These are phyloP conservation scores for Cyrtonyx montezumae DNA, from an alignment of 2,113 vertebrate genomes.

Conservation along the genomic window DNA sequence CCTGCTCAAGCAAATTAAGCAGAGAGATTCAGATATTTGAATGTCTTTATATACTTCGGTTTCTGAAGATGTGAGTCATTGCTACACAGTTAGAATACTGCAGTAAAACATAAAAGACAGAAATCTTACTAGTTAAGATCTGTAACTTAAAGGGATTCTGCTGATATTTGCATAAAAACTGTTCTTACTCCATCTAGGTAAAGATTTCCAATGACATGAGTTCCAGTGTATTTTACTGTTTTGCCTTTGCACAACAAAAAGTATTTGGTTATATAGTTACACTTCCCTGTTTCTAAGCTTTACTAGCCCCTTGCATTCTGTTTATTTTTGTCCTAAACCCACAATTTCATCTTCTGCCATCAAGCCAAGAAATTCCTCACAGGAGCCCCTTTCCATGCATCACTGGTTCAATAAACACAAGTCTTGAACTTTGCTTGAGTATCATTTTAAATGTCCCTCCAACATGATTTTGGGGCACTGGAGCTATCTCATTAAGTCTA, in stretches of 20 bases:
- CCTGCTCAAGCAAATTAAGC: neutral
- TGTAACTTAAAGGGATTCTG: neutral
- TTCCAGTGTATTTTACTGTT: neutral
- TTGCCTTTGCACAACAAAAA: neutral
- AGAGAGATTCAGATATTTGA: neutral
- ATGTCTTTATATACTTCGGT: neutral
- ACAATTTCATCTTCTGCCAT: neutral
- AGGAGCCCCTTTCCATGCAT: neutral
- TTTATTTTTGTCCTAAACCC: neutral
- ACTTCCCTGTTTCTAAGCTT: neutral
- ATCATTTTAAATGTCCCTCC: neutral
- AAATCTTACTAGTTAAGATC: neutral
- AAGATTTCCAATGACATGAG: neutral
- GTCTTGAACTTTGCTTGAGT: neutral
- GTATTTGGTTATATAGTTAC: neutral
- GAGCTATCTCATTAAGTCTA: neutral
- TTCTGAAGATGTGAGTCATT: neutral
- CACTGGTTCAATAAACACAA: neutral
- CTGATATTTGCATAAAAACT: neutral
- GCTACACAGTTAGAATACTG: neutral
- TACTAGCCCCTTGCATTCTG: neutral
- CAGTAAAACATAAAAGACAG: neutral
- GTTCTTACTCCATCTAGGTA: neutral
- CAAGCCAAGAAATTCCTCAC: neutral
- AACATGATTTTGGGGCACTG: neutral